Conservation (phyloP, 2,113 vertebrate species). For the Grus americana region DNA sequence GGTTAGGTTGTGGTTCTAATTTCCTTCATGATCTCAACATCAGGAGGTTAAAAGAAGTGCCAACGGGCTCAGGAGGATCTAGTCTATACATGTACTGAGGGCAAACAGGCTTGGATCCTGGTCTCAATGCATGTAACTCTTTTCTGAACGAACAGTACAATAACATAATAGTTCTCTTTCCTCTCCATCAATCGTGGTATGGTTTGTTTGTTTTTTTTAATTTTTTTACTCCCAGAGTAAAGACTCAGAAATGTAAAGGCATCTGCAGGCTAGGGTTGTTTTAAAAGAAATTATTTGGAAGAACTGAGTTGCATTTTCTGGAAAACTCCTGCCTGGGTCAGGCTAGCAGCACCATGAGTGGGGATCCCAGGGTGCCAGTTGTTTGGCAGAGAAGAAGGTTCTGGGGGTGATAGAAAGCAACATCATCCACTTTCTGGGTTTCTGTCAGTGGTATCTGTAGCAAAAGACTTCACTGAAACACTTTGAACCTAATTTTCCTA, state of each 20-base stretch:
- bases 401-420: neutral
- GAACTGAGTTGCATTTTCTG: neutral
- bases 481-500: neutral
- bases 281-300: neutral
- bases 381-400: neutral
- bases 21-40: neutral
- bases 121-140: neutral
- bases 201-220: neutral
- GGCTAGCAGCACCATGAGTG: rapidly evolving
- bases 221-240: neutral
- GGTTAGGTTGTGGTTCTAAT: neutral
- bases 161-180: neutral
- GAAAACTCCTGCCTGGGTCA: neutral
- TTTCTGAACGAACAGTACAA: neutral
- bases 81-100: neutral
- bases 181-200: neutral
- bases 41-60: neutral
- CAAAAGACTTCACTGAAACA: neutral
- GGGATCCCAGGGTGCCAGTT: neutral
- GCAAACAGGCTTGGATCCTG: neutral
- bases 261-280: neutral
- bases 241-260: neutral
- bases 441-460: neutral
- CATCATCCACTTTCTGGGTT: neutral
- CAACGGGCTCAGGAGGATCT: neutral